Base-by-base conservation (phyloP, 2,888 invertebrate species). In the Sipunculus nudus region DNA sequence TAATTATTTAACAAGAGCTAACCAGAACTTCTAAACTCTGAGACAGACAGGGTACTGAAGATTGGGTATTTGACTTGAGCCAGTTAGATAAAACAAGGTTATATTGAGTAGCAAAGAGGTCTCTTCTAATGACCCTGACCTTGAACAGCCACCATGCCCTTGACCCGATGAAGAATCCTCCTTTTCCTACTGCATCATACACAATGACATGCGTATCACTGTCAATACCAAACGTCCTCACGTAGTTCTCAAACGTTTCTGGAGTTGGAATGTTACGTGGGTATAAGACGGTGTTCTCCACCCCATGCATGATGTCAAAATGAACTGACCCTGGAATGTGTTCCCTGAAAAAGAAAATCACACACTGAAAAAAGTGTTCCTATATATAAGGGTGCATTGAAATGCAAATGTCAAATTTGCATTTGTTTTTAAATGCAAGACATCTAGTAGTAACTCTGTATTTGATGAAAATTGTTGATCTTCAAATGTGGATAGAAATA, bases 101-200 rank as follows among this genome's bases (percentile, higher is more conserved):
- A n/a, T n/a, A n/a, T n/a, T n/a, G n/a, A n/a, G n/a, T n/a, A n/a
- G n/a, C n/a, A n/a, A n/a, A n/a, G n/a, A n/a, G n/a, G n/a, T n/a
- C n/a, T n/a, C n/a, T n/a, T n/a, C n/a, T n/a, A n/a, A n/a, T n/a
- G n/a, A n/a, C n/a, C 40, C 2, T 32, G 67, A 76, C 75, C 66
- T 63, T 73, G 41, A 78, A 75, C 28, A 72, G 73, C 75, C 75
- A 77, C 77, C 77, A 78, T 1, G 71, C 74, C 19, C 78, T 49
- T 0, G 73, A 71, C 16, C 75, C 67, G 29, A 73, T 39, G 54
- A 76, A 75, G 55, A 69, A 77, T 2, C 77, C 75, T 28, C 72
- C 69, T 3, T 69, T 61, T 52, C 67, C 64, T 26, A 71, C 70
- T 48, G 66, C 63, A 62, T 75, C 75, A 61, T 77, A 77, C 16